These are phyloP conservation scores for Ammodramus savannarum DNA, from an alignment of 2,113 vertebrate species.

Conservation along the genomic window DNA sequence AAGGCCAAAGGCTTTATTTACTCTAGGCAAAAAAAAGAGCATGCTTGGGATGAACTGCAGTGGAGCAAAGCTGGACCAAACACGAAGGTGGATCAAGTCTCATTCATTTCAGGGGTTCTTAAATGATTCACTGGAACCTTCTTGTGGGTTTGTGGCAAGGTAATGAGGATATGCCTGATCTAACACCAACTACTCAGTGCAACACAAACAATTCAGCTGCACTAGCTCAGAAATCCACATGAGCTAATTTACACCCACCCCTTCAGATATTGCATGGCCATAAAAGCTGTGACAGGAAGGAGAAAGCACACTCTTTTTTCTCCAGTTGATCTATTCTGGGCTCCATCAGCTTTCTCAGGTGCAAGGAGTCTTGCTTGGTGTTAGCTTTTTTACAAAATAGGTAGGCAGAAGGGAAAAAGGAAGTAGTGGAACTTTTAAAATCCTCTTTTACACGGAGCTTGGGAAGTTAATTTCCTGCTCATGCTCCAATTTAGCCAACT, in stretches of 20 bases:
- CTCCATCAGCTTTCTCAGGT: background rate
- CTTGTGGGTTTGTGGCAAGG: background rate
- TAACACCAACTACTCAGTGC: background rate
- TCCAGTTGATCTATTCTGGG: background rate
- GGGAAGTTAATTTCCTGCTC: background rate
- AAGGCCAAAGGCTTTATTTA: background rate
- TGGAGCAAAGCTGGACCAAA: background rate
- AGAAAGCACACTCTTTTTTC: background rate
- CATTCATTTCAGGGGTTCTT: background rate
- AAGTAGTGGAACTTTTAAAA: background rate
- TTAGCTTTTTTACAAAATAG: background rate
- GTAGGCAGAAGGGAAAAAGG: background rate
- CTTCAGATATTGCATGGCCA: background rate
- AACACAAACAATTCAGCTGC: background rate
- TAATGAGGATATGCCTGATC: background rate
- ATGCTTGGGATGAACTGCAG: background rate
- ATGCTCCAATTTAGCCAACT: background rate
- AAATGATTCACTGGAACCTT: background rate
- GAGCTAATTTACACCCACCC: background rate
- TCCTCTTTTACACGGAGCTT: background rate
- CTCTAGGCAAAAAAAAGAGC: background rate
- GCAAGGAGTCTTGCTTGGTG: background rate
- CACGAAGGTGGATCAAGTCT: background rate
- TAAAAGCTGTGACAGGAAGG: background rate
- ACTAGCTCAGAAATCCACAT: background rate